phyloP scores from a whole-genome alignment of 2,113 vertebrate species.

The Pao palembangensis region DNA sequence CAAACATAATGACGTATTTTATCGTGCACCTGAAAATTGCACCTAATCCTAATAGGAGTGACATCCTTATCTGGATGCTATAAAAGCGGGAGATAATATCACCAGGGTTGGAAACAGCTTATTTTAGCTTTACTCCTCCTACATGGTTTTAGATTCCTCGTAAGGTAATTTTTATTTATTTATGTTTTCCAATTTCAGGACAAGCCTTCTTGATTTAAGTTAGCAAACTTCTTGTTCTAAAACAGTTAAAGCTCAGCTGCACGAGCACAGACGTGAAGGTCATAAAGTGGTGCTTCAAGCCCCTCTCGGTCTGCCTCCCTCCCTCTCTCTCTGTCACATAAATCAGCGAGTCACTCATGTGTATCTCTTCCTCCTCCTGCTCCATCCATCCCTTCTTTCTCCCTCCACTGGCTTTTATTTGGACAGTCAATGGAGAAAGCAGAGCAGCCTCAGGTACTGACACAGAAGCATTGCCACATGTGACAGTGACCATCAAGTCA shows the following conservation, averaged over 20 bases:
- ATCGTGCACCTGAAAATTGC: too few species aligned
- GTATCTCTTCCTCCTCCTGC: conserved; percentile 34
- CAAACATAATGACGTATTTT: too few species aligned
- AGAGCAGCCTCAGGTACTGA: conserved; percentile 31
- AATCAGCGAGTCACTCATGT: conserved; percentile 51
- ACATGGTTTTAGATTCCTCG: conserved; percentile 59
- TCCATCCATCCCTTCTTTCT: conserved; percentile 36
- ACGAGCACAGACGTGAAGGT: conserved; percentile 25
- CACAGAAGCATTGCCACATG: conserved; percentile 44
- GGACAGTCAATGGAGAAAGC: conserved; percentile 62
- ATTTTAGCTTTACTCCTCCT: conserved; percentile 47
- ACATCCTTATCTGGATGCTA: neutral
- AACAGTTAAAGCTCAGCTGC: neutral
- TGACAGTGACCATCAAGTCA: conserved; percentile 30
- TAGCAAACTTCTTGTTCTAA: neutral
- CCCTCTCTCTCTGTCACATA: conserved; percentile 42
- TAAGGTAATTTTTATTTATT: conserved; percentile 29
- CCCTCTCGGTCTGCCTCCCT: conserved; percentile 14
- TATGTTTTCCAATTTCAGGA: too few species aligned
- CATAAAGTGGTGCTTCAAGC: conserved; percentile 16
- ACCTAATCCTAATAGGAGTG: too few species aligned
- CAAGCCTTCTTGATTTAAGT: neutral
- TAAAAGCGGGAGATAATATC: conserved; percentile 26
- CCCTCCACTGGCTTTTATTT: conserved; percentile 62
- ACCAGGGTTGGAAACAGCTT: conserved; percentile 46